These are phyloP conservation scores for Melanerpes aurifrons DNA, from an alignment of 2,113 vertebrate genomes.

Conservation along the genomic window DNA sequence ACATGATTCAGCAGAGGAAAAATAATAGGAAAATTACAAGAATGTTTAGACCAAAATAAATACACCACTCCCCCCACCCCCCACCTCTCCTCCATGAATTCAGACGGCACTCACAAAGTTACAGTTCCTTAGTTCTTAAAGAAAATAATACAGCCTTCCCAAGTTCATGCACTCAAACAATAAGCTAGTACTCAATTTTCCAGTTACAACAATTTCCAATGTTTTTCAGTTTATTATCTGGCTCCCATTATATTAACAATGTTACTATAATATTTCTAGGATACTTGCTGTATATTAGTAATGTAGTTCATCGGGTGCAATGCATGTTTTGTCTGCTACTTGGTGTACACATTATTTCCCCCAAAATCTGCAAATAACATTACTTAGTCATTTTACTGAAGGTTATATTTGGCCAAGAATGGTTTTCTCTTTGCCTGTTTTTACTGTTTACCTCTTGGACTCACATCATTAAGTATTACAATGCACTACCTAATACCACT, in stretches of 20 bases:
- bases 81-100: neutral
- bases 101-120: neutral
- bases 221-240: neutral
- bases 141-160: neutral
- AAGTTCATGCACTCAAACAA: accelerated
- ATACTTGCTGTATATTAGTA: neutral
- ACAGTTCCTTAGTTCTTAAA: neutral
- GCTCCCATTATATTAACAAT: neutral
- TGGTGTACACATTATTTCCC: neutral
- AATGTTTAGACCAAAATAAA: neutral
- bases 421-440: neutral
- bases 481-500: neutral
- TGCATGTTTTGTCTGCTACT: neutral
- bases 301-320: neutral
- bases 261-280: neutral
- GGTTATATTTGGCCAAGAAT: neutral
- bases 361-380: neutral
- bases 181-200: neutral
- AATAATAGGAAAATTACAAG: neutral
- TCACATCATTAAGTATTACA: neutral
- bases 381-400: neutral
- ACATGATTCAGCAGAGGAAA: neutral
- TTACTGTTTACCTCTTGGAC: neutral
- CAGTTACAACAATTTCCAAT: accelerated
- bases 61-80: neutral